A percentile compares a stretch with the other conserved stretches of the same genome.
Conservation (phyloP, 1,140 invertebrate genomes). For the Zelostemma sp. region DNA sequence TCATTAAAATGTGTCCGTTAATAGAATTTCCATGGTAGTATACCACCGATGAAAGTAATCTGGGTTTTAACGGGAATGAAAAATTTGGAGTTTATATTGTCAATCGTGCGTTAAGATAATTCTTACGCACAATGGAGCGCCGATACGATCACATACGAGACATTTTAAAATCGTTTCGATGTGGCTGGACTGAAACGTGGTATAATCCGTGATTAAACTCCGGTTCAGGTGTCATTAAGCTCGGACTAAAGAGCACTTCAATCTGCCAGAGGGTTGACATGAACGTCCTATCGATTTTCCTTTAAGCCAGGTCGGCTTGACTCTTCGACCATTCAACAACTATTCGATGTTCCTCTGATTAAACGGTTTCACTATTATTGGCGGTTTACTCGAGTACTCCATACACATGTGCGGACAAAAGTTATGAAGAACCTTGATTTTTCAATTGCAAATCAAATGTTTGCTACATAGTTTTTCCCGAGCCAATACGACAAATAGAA, state of each 20-base stretch:
- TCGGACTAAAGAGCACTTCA: constrained; percentile 62
- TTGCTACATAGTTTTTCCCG: no score
- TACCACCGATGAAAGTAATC: no score
- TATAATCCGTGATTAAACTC: constrained; percentile 66
- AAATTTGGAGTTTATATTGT: constrained; percentile 24
- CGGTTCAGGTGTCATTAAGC: constrained; percentile 65
- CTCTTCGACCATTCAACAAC: constrained; percentile 55
- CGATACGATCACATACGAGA: constrained; percentile 25
- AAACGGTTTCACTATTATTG: constrained; percentile 53
- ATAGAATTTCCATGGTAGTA: no score
- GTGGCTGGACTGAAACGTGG: constrained; percentile 41
- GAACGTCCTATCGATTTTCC: constrained; percentile 62
- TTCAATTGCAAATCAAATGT: no score
- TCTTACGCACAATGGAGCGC: constrained; percentile 13
- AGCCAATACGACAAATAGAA: no score
- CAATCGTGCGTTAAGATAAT: constrained; percentile 11
- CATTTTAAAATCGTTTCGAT: constrained; percentile 56
- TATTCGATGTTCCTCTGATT: constrained; percentile 48
- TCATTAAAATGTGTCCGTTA: no score
- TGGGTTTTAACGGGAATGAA: constrained; percentile 15
- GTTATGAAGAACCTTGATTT: no score
- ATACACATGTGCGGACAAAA: constrained; percentile 8
- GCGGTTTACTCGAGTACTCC: constrained; percentile 25
- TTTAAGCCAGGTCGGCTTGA: constrained; percentile 57
- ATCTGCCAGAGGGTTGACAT: constrained; percentile 57